A percentile compares a stretch with the other conserved stretches of the same genome.
Conservation (phyloP, 2,113 vertebrate genomes). For the Pedionomus torquatus region DNA sequence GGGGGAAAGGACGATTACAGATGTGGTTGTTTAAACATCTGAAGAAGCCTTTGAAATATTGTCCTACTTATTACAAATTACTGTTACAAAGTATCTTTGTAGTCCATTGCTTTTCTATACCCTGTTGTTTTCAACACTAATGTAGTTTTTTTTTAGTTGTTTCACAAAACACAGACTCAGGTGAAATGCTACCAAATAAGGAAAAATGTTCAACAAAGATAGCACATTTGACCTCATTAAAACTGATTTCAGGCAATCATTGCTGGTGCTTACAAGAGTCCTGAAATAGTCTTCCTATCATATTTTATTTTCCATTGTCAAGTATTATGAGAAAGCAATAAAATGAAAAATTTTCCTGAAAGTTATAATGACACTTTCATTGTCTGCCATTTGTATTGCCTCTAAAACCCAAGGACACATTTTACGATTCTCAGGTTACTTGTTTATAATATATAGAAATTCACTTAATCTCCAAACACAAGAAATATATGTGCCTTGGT, state of each 20-base stretch:
- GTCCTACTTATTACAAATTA: not conserved
- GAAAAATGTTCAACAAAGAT: not conserved
- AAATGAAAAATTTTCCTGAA: not conserved
- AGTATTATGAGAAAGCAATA: slow-evolving; percentile 2
- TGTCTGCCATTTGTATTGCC: not conserved
- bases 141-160: not conserved
- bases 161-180: not conserved
- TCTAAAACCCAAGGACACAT: not conserved
- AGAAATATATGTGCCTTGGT: not conserved
- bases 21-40: not conserved
- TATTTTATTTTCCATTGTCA: slow-evolving; percentile 20
- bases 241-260: not conserved
- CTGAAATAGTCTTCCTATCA: not conserved
- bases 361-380: not conserved
- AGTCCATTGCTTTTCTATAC: not conserved
- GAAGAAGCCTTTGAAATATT: not conserved
- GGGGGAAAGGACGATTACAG: not conserved
- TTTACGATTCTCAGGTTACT: not conserved
- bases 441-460: not conserved
- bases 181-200: not conserved
- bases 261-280: not conserved
- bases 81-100: not conserved
- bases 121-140: not conserved
- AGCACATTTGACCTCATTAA: not conserved
- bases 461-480: not conserved